phyloP scores from a whole-genome alignment of 2,888 invertebrate genomes.

The Oxytorus armatus region DNA sequence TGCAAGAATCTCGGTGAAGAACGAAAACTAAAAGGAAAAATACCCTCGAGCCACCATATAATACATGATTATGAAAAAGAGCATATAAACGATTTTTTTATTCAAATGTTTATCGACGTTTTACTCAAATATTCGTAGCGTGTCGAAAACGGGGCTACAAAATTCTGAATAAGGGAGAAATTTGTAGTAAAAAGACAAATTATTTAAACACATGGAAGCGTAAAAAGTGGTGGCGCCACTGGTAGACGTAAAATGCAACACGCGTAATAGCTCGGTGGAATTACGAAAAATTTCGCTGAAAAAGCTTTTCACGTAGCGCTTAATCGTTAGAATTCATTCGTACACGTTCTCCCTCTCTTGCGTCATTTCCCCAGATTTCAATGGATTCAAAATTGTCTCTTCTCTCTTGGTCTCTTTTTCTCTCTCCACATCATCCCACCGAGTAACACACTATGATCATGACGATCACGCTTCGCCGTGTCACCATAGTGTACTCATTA shows the following conservation, averaged over 20 bases:
- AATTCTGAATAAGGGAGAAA: constrained; percentile 9
- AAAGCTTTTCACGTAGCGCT: constrained; percentile 50
- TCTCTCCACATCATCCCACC: constrained; percentile 18
- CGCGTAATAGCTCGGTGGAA: constrained; percentile 46
- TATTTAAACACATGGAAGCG: constrained; percentile 2
- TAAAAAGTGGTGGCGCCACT: constrained; percentile 18
- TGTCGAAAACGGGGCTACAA: background rate
- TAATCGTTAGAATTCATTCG: constrained; percentile 66
- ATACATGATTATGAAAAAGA: too few relatives aligned
- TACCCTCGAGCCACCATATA: too few relatives aligned
- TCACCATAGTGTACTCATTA: constrained; percentile 69
- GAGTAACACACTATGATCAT: constrained; percentile 63
- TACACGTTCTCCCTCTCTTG: constrained; percentile 37
- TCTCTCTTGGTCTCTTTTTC: too few relatives aligned
- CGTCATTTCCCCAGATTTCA: constrained; percentile 55
- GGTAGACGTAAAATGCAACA: constrained; percentile 38
- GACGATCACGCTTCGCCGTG: constrained; percentile 68
- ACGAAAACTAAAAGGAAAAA: too few relatives aligned
- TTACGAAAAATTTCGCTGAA: constrained; percentile 47
- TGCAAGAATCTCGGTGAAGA: too few relatives aligned
- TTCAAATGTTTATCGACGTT: too few relatives aligned
- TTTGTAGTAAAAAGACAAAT: constrained; percentile 6
- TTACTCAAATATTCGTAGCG: too few relatives aligned
- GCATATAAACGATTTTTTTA: too few relatives aligned
- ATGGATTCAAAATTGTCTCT: constrained; percentile 28